These are phyloP conservation scores for Bellardia pandia DNA, from an alignment of 2,888 invertebrate genomes.

Conservation along the genomic window DNA sequence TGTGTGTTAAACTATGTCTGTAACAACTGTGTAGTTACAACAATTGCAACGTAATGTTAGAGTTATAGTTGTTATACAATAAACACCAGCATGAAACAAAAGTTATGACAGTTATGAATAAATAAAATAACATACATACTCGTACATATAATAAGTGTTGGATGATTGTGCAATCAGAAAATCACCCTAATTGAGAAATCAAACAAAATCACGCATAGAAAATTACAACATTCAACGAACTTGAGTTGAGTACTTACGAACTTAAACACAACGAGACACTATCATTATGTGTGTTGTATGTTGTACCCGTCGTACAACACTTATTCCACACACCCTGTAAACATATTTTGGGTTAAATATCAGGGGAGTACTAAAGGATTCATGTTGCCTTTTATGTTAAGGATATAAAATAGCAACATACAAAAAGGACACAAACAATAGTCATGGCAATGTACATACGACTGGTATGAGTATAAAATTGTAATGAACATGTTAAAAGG, in stretches of 20 bases:
- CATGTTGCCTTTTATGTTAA: conserved; percentile 66
- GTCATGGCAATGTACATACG: conserved; percentile 37
- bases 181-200: conserved; percentile 80
- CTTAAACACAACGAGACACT: conserved; percentile 42
- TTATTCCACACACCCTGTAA: conserved; percentile 2
- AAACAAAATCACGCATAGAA: conserved; percentile 77
- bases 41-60: background rate
- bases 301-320: too few relatives aligned
- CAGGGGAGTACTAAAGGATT: conserved; percentile 81
- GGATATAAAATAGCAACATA: conserved; percentile 37
- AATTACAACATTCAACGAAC: conserved; percentile 61
- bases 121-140: conserved; percentile 38
- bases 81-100: conserved; percentile 68
- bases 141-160: conserved; percentile 35
- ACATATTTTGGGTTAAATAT: conserved; percentile 76
- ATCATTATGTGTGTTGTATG: conserved; percentile 10
- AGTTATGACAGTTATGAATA: conserved; percentile 68
- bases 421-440: conserved; percentile 53
- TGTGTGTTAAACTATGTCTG: background rate
- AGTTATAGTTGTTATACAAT: conserved; percentile 31
- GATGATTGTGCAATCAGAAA: conserved; percentile 73
- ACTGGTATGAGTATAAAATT: conserved; percentile 14
- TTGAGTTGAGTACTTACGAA: conserved; percentile 18
- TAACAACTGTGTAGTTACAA: background rate
- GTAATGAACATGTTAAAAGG: conserved; percentile 22